phyloP scores from a whole-genome alignment of 2,113 vertebrate genomes.

The Hydrolagus affinis region DNA sequence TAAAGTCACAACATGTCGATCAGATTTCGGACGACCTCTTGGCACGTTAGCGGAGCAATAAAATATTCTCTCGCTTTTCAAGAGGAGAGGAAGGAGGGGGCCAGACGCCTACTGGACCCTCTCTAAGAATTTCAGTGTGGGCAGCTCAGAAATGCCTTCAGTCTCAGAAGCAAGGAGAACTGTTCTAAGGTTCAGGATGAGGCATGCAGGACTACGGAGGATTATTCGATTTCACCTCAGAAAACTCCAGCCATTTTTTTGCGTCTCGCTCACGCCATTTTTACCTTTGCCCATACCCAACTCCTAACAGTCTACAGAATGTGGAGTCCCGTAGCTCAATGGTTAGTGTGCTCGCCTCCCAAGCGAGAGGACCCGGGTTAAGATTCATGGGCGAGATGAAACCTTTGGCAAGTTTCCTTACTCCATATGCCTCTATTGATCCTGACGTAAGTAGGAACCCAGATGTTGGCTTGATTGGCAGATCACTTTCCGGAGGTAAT shows the following conservation, averaged over 20 bases:
- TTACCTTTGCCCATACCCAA: neutral
- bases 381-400: no score
- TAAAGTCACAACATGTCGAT: constrained; percentile 13
- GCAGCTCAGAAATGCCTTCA: neutral
- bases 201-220: neutral
- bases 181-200: neutral
- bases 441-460: no score
- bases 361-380: no score
- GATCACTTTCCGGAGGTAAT: no score
- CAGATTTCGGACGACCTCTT: neutral
- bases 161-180: neutral
- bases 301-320: neutral
- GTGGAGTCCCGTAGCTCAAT: neutral
- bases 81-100: neutral
- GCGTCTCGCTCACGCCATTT: neutral
- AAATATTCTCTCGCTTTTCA: neutral
- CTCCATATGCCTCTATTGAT: no score
- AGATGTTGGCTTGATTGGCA: no score
- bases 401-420: no score
- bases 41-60: neutral
- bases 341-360: no score
- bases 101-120: neutral
- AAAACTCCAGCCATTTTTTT: neutral
- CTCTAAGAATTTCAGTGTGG: neutral
- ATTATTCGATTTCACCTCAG: neutral